Base-by-base conservation (phyloP, 2,797 vertebrate species). In the Dendrocincla fuliginosa region DNA sequence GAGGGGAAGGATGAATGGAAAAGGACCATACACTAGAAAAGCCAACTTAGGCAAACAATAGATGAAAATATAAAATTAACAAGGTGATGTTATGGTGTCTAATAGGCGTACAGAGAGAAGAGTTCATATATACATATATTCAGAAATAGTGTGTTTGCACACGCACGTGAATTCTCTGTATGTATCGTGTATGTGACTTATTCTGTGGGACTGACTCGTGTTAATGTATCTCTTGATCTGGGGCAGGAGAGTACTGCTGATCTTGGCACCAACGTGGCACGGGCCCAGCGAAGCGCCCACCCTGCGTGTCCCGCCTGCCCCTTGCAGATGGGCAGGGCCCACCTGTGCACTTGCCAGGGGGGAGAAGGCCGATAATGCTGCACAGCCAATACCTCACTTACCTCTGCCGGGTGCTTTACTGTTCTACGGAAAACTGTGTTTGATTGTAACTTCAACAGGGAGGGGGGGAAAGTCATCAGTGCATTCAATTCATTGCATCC, bases 141-240 rank as follows among this genome's bases (percentile, higher is more conserved):
- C 97, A 96, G 97, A 97, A 97, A 96, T 90, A 93, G 95, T 97
- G 97, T 98, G 97, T 97, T 95, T 97, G 95, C 95, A 96, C 91
- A 84, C 87, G 56, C 96, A 97, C 96, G 97, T 98, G 97, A 96
- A 96, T 97, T 98, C 97, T 98, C 97, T 98, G 97, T 98, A 96
- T 97, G 98, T 97, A 88, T 97, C 37, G 96, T 98, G 97, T 98
- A 96, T 97, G 97, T 98, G 97, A 98, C 98, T 98, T 97, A 97
- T 98, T 98, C 98, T 60, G 97, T 98, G 98, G 97, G 98, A 98
- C 97, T 98, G 98, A 95, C 98, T 98, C 97, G 97, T 98, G 98
- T 98, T 99, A 98, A 97, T 97, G 89, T 98, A 97, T 98, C 98
- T 98, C 88, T 98, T 97, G 97, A 98, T 96, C 97, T 97, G 98